Percentiles rank a stretch among this genome's conserved stretches.
Conservation (phyloP, 2,113 vertebrate species). For the Siniperca chuatsi region DNA sequence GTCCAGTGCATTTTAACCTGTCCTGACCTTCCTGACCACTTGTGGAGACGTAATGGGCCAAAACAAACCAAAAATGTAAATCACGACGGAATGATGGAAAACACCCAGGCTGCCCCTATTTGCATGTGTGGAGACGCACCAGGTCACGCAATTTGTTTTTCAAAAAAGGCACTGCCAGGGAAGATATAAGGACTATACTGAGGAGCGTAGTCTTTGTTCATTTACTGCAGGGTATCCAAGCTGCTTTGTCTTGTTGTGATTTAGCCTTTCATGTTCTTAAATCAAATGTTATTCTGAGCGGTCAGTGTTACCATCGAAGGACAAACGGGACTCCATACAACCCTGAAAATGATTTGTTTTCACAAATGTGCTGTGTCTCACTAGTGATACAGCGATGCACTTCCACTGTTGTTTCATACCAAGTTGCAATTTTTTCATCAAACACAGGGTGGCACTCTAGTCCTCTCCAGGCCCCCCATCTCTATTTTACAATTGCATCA, state of each 20-base stretch:
- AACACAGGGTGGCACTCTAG: constrained; percentile 70
- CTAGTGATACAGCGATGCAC: neutral
- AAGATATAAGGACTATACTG: neutral
- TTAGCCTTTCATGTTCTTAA: neutral
- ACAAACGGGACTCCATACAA: neutral
- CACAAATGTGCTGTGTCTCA: neutral
- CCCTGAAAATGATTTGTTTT: neutral
- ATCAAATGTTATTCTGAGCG: neutral
- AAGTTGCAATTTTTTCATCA: constrained; percentile 4
- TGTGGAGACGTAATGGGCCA: constrained; percentile 15
- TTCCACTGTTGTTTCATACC: neutral
- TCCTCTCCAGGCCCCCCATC: constrained; percentile 15
- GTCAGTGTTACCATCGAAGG: constrained; percentile 4
- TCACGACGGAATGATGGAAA: constrained; percentile 82
- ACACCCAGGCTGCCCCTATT: constrained; percentile 76
- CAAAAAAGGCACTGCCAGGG: constrained; percentile 75
- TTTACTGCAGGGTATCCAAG: neutral
- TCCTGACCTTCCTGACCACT: constrained; percentile 54
- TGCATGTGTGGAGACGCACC: constrained; percentile 78
- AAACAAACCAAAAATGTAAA: constrained; percentile 81
- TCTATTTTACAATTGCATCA: neutral
- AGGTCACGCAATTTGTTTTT: constrained; percentile 82
- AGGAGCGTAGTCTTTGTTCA: neutral
- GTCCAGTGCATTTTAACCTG: constrained; percentile 11
- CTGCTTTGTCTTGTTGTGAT: neutral